Evolutionary conservation across 2,113 vertebrate species (phyloP), one percentile per base, ranked within the genome.

Genomic region (Ceuthmochares aereus): DNA sequence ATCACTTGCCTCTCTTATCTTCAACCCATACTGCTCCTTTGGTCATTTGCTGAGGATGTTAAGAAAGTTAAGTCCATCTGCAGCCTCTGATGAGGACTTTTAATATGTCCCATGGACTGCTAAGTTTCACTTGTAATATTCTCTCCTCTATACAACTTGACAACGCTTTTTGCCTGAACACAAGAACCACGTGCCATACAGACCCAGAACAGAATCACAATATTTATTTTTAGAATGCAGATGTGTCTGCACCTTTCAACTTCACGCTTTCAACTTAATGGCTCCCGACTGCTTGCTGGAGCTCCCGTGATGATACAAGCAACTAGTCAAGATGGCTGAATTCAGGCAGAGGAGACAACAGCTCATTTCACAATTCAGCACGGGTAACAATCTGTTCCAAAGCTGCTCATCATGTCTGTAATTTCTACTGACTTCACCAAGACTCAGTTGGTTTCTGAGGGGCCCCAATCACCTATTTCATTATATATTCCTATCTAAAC

Each of bases 141-240:
- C 51, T 52, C 58, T 77, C 34, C 67, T 55, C 60, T 59, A 3
- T 6, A 51, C 17, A 75, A 72, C 37, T 23, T 78, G 6, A 20
- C 4, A 4, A 14, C 51, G 55, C 32, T 52, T 88, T 54, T 58
- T 7, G n/a, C 49, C 42, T 40, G 32, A 77, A 80, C 13, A 13
- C 11, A 64, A 73, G 30, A 69, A 20, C 55, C 17, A 34, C 49
- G 42, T 0, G 0, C 42, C 72, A 58, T 63, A 14, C 0, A 0
- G 25, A 49, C 45, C 12, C 10, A 30, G 25, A 69, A 73, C 40
- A 70, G 55, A 45, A 45, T 30, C 51, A 74, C n/a, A 45, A 30
- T 20, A 26, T 1, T 36, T 9, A 2, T 21, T 69, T 79, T 47
- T 68, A 49, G 43, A 85, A 16, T 0, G 1, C 4, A 76, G 29